These are phyloP conservation scores for Sialia sialis DNA, from an alignment of 2,113 vertebrate genomes.

Conservation along the genomic window DNA sequence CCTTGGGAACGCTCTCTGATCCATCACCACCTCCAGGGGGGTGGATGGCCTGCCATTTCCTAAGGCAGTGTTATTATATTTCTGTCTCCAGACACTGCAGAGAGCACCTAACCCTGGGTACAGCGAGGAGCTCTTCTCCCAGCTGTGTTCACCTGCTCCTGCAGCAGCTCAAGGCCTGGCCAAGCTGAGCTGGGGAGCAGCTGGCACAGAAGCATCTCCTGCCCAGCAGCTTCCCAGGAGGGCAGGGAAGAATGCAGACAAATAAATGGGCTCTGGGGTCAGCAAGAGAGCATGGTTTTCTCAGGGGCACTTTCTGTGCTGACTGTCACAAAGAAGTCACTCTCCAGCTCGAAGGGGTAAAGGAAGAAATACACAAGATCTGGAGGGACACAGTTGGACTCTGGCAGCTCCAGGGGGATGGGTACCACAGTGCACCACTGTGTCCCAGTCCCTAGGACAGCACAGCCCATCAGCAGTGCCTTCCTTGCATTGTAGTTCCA, in stretches of 20 bases:
- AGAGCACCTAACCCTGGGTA: neutral
- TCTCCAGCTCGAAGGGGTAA: neutral
- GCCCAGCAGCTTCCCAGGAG: neutral
- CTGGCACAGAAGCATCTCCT: neutral
- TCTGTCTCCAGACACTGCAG: neutral
- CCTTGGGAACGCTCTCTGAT: neutral
- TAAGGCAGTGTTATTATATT: neutral
- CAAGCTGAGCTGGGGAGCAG: neutral
- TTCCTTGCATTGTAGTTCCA: neutral
- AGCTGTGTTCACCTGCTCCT: neutral
- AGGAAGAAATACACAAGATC: neutral
- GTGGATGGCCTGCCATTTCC: neutral
- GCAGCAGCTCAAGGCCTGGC: neutral
- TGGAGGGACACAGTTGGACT: neutral
- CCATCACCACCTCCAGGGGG: rapidly evolving
- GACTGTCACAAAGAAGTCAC: neutral
- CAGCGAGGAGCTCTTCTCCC: neutral
- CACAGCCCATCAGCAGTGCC: neutral
- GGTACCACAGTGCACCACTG: too few relatives aligned
- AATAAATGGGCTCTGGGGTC: neutral
- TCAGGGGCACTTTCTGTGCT: neutral
- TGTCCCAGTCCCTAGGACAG: neutral
- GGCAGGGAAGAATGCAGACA: neutral
- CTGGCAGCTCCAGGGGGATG: rapidly evolving
- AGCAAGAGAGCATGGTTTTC: neutral